Percentiles rank a stretch among this genome's conserved stretches.
Evolutionary conservation across 2,888 invertebrate genomes (phyloP).

Genomic region (Lacanobia oleracea): DNA sequence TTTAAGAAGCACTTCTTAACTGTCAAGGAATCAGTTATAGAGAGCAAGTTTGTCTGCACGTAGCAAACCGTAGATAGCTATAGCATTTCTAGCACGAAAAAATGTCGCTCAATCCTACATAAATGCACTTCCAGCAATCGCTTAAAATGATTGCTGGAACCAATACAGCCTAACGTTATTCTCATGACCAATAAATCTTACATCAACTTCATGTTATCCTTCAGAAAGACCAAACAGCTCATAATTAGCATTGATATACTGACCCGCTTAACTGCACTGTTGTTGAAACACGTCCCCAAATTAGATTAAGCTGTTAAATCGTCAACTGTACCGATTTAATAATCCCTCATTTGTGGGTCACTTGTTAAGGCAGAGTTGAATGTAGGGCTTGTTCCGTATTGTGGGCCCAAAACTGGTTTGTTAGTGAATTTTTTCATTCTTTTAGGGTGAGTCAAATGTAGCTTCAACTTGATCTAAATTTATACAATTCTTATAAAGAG

Average conservation of each 20-base stretch:
- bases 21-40: not conserved
- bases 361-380: slow-evolving; percentile 28
- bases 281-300: slow-evolving; percentile 69
- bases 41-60: not conserved
- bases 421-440: not conserved
- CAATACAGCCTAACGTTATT: not conserved
- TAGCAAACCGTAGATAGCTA: not conserved
- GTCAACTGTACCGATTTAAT: slow-evolving; percentile 67
- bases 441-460: not conserved
- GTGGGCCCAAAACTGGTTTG: slow-evolving; percentile 9
- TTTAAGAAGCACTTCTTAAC: not conserved
- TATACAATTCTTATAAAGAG: not conserved
- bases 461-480: not conserved
- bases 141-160: too few species aligned
- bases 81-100: too few species aligned
- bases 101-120: too few species aligned
- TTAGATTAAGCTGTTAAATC: slow-evolving; percentile 69
- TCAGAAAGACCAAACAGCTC: slow-evolving; percentile 5
- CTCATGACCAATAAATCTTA: slow-evolving; percentile 4
- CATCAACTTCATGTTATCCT: slow-evolving; percentile 26
- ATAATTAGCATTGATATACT: slow-evolving; percentile 40
- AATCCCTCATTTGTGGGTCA: slow-evolving; percentile 66
- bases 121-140: too few species aligned
- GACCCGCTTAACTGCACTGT: slow-evolving; percentile 52
- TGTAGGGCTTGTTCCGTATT: not conserved